These are phyloP conservation scores for Drosophila ananassae DNA, from an alignment of 1,140 invertebrate species.

Conservation along the genomic window DNA sequence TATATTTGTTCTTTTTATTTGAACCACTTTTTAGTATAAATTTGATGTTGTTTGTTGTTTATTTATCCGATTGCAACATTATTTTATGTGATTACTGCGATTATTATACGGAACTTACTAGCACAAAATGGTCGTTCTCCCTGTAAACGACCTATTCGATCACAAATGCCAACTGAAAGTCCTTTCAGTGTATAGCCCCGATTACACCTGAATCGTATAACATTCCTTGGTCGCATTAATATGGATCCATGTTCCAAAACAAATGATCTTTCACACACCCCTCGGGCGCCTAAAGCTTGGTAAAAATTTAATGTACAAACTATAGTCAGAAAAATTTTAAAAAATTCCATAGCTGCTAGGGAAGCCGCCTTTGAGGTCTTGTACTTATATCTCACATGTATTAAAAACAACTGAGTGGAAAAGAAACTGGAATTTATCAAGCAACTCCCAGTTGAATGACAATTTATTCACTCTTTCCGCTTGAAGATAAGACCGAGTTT, in stretches of 20 bases:
- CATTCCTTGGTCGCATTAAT: background rate
- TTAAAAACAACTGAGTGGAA: constrained; percentile 14
- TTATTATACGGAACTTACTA: too few relatives aligned
- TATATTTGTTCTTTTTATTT: too few relatives aligned
- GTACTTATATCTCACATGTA: background rate
- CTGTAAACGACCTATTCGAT: constrained; percentile 5
- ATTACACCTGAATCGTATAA: constrained; percentile 37
- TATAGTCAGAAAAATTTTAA: background rate
- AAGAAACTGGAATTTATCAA: background rate
- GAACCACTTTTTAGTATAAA: too few relatives aligned
- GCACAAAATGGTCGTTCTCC: constrained; percentile 54
- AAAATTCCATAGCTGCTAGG: constrained; percentile 10
- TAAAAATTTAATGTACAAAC: background rate
- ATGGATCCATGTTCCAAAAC: constrained; percentile 16
- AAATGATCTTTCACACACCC: constrained; percentile 17
- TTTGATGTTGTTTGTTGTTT: too few relatives aligned
- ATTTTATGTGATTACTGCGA: too few relatives aligned
- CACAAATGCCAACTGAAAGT: background rate
- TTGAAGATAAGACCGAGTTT: background rate
- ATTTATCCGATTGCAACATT: too few relatives aligned
- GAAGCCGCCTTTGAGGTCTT: background rate
- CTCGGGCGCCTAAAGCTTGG: background rate
- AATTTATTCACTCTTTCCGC: background rate
- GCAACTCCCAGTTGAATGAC: background rate
- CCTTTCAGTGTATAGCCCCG: constrained; percentile 26